Percentiles rank a stretch among this genome's conserved stretches.
Evolutionary conservation across 2,113 vertebrate species (phyloP).

Genomic region (Grallaria varia): DNA sequence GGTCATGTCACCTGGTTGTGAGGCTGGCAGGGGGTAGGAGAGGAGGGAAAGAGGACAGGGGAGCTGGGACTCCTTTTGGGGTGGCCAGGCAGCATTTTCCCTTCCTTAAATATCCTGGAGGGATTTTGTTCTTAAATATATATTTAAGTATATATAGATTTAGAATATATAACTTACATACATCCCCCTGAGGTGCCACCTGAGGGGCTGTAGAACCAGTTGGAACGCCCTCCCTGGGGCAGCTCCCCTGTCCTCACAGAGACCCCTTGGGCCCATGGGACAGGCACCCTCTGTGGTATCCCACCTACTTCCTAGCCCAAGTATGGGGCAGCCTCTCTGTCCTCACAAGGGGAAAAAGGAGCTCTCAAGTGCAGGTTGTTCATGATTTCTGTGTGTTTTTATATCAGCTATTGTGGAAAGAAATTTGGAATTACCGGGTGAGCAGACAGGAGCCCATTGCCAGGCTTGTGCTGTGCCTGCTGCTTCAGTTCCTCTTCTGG

Average conservation of each 20-base stretch:
- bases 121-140: background rate
- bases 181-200: fast-evolving
- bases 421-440: fast-evolving
- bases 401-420: fast-evolving
- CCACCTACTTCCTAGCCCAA: fast-evolving
- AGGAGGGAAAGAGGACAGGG: background rate
- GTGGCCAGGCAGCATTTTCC: fast-evolving
- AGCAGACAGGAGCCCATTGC: fast-evolving
- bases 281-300: fast-evolving
- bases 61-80: fast-evolving
- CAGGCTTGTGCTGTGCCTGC: fast-evolving
- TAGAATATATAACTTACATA: too few species aligned
- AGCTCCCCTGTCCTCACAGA: background rate
- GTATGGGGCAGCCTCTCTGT: fast-evolving
- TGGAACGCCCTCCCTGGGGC: fast-evolving
- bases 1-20: fast-evolving
- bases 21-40: background rate
- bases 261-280: background rate
- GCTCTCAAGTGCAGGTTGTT: background rate
- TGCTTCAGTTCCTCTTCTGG: background rate
- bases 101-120: too few species aligned
- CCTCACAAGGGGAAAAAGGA: background rate
- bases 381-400: fast-evolving
- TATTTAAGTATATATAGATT: too few species aligned
- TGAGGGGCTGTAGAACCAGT: background rate